phyloP scores from a whole-genome alignment of 2,797 vertebrate species.

The Pseudochromis fuscus region DNA sequence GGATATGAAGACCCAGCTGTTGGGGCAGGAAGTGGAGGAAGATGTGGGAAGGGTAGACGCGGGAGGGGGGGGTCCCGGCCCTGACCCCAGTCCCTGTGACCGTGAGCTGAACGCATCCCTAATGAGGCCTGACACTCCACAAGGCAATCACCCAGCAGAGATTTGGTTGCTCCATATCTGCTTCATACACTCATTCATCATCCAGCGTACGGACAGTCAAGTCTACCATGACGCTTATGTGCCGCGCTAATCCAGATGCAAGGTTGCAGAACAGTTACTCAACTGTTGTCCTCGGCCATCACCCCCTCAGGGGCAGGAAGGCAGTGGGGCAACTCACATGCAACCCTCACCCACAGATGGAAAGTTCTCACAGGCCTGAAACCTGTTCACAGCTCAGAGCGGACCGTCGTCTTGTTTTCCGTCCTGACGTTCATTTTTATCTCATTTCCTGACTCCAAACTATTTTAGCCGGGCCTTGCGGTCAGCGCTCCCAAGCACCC shows the following conservation, averaged over 20 bases:
- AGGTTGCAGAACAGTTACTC: conserved; percentile 35
- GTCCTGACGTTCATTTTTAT: conserved; percentile 40
- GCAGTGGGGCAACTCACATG: conserved; percentile 15
- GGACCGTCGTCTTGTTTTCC: conserved; percentile 60
- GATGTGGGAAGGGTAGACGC: conserved; percentile 62
- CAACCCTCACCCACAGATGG: conserved; percentile 14
- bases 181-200: conserved; percentile 14
- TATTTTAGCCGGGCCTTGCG: conserved; percentile 55
- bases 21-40: conserved; percentile 65
- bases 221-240: background rate
- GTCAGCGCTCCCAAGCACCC: conserved; percentile 58
- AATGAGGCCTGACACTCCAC: conserved; percentile 40
- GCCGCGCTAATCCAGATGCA: background rate
- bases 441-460: conserved; percentile 49
- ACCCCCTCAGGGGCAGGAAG: conserved; percentile 26
- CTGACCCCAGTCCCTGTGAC: conserved; percentile 63
- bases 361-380: conserved; percentile 40
- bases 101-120: conserved; percentile 26
- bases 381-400: conserved; percentile 47
- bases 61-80: conserved; percentile 24
- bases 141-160: conserved; percentile 18
- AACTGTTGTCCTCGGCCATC: conserved; percentile 10
- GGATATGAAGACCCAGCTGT: conserved; percentile 41
- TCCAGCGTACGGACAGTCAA: background rate
- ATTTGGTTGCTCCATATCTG: background rate